Base-by-base conservation (phyloP, 2,113 vertebrate species). In the Pantherophis guttatus region DNA sequence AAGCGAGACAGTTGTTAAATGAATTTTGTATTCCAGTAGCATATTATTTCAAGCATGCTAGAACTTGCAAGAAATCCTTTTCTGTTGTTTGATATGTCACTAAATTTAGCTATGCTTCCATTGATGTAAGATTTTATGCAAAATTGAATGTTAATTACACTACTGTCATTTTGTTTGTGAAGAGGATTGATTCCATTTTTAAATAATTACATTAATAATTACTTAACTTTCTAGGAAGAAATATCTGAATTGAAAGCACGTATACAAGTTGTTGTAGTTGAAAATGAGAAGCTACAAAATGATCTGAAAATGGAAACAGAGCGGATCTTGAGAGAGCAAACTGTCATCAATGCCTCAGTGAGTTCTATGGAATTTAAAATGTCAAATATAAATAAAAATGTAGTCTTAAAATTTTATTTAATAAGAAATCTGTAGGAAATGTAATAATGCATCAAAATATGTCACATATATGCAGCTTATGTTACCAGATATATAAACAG, bases 211-310 rank as follows among this genome's bases (percentile, higher is more conserved):
- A 62, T 62, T 62, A 62, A 62, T 62, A 62, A 62, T 62, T 62
- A 44, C 65, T 96, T 57, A 93, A 90, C 94, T 91, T 86, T 91
- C 3, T 93, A 99, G 99, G 99, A 99, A 5, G 99, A 99, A 94
- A 95, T 99, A n/a, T 96, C 97, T 93, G 98, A 96, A 55, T 94
- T 99, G 97, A 99, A 99, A 96, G 97, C 98, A 90, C 97, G 91
- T 90, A 75, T 99, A 91, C 97, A 97, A 94, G 97, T 98, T 75
- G 97, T 98, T 96, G 97, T 98, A 91, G 95, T 98, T 95, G 98
- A 99, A 97, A 99, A 99, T 90, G 98, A 99, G 93, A 98, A 98
- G 11, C 97, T 99, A 57, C 97, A 98, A 5, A 95, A 97, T 91
- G 97, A 98, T 53, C 93, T 99, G 90, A 98, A 98, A 97, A 97